Percentiles rank a stretch among this genome's conserved stretches.
These are phyloP conservation scores for Drosophila rhopaloa DNA, from an alignment of 1,140 invertebrate species.

Conservation along the genomic window DNA sequence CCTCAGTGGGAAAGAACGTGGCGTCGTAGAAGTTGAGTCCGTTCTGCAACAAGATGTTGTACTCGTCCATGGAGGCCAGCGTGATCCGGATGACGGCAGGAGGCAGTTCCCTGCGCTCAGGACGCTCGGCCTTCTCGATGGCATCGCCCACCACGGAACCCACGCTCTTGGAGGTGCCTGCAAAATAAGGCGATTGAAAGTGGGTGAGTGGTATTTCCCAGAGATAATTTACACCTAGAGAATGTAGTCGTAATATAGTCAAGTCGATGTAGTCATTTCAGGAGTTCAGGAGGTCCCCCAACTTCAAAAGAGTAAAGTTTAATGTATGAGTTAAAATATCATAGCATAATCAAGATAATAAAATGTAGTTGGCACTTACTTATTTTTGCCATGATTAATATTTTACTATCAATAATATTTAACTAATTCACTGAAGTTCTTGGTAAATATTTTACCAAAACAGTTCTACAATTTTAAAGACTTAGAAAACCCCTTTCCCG, in stretches of 20 bases:
- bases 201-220: neutral
- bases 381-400: too few species aligned
- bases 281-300: neutral
- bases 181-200: neutral
- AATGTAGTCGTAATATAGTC: too few species aligned
- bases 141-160: constrained; percentile 64
- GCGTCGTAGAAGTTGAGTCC: constrained; percentile 94
- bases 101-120: constrained; percentile 85
- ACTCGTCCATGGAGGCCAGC: constrained; percentile 92
- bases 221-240: neutral
- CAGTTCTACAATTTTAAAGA: too few species aligned
- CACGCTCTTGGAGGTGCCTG: constrained; percentile 66
- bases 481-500: neutral
- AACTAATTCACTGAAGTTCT: too few species aligned
- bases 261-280: neutral
- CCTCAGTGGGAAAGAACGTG: constrained; percentile 93
- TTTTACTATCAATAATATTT: too few species aligned
- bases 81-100: constrained; percentile 89
- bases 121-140: constrained; percentile 84
- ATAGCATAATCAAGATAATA: too few species aligned
- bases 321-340: too few species aligned
- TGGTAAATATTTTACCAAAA: too few species aligned
- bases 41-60: constrained; percentile 91
- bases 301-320: neutral
- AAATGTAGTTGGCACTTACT: too few species aligned